These are phyloP conservation scores for Montifringilla adamsi DNA, from an alignment of 2,113 vertebrate genomes.

Conservation along the genomic window DNA sequence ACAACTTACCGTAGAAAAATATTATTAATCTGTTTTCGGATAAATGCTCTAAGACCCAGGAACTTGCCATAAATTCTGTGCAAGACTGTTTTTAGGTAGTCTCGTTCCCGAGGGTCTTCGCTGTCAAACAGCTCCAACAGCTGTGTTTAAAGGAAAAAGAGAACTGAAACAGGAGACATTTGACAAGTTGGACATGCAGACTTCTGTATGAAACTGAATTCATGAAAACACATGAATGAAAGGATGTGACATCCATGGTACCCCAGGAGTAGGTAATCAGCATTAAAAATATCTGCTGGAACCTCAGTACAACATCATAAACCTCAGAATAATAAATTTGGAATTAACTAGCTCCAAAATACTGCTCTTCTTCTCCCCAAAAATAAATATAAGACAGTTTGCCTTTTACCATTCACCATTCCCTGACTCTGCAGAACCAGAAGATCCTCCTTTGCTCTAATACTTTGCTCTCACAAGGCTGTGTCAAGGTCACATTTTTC, in stretches of 20 bases:
- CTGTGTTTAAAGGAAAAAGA: constrained; percentile 69
- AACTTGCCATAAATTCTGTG: constrained; percentile 99
- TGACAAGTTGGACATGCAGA: not conserved
- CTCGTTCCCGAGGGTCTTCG: constrained; percentile 97
- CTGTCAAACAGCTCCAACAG: constrained; percentile 98
- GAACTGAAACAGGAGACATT: not conserved
- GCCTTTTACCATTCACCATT: not conserved
- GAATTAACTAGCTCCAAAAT: not conserved
- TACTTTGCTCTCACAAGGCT: not conserved
- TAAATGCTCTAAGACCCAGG: constrained; percentile 99
- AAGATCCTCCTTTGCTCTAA: not conserved
- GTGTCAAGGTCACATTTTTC: not conserved
- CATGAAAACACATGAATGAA: not conserved
- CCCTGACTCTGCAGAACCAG: not conserved
- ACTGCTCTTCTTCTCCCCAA: not conserved
- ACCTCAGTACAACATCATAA: not conserved
- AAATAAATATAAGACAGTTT: not conserved
- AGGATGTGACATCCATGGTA: not conserved
- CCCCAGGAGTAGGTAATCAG: not conserved
- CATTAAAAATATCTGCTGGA: not conserved
- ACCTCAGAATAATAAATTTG: not conserved
- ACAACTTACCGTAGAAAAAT: constrained; percentile 99
- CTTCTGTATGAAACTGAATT: not conserved
- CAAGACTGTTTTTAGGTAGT: constrained; percentile 99
- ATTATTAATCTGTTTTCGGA: constrained; percentile 99